A percentile compares a stretch with the other conserved stretches of the same genome.
These are phyloP conservation scores for Sebastes cheni DNA, from an alignment of 2,797 vertebrate genomes.

Conservation along the genomic window DNA sequence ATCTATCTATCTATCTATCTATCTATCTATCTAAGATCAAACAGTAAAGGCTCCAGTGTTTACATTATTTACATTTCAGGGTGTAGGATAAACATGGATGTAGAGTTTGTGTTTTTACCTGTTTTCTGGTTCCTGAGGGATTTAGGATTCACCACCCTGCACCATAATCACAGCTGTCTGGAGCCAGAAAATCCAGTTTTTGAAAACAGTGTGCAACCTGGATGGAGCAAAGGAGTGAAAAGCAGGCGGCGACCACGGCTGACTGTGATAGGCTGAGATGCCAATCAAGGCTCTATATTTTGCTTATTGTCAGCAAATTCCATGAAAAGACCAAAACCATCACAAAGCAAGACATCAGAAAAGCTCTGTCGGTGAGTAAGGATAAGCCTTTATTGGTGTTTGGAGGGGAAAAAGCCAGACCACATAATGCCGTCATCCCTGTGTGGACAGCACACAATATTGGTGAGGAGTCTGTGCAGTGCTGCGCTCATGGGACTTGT, in stretches of 20 bases:
- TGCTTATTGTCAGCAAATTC: neutral
- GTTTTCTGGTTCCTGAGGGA: neutral
- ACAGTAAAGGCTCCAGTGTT: neutral
- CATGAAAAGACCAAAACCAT: neutral
- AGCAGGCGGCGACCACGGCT: neutral
- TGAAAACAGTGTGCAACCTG: neutral
- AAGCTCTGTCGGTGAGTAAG: slow-evolving; percentile 69
- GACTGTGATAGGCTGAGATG: neutral
- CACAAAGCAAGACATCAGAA: slow-evolving; percentile 45
- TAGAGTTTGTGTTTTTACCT: neutral
- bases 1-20: no score
- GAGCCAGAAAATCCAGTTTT: neutral
- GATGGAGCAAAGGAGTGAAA: neutral
- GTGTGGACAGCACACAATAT: slow-evolving; percentile 76
- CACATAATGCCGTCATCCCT: slow-evolving; percentile 73
- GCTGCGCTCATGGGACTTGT: slow-evolving; percentile 68
- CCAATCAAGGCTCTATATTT: neutral
- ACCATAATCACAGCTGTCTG: neutral
- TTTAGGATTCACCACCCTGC: neutral
- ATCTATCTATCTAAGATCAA: neutral
- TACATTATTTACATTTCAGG: neutral
- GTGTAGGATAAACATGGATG: neutral
- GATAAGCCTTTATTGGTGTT: slow-evolving; percentile 83
- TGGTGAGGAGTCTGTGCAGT: slow-evolving; percentile 66
- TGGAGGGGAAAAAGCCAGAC: slow-evolving; percentile 58